Evolutionary conservation across 1,140 invertebrate genomes (phyloP), one percentile per base, ranked within the genome.

Genomic region (Drosophila pallidifrons): DNA sequence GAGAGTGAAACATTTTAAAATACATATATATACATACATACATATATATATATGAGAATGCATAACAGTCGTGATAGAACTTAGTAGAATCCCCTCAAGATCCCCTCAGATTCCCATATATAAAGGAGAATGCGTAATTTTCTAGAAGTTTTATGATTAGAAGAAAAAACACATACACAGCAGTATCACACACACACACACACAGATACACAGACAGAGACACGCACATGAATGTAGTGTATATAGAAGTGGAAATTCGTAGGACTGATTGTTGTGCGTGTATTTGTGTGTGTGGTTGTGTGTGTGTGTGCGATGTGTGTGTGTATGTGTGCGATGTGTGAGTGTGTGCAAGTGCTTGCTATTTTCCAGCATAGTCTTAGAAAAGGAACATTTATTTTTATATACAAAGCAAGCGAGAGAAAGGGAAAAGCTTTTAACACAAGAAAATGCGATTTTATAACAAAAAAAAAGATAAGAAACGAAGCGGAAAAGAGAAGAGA

Each of bases 111-210:
- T 25, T 35, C 16, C 15, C 7, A 46, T n/a, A 49, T 57, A 81
- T 57, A 67, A 25, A 41, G 10, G 25, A 67, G 66, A 55, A 52
- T 52, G 74, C 28, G 72, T 85, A 85, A 79, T 86, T 86, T 86
- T 86, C 82, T 86, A 86, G 78, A 87, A 87, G 55, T 87, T 87
- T 86, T 86, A 75, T 66, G 58, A 75, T 30, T 57, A 64, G 16
- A n/a, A 45, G 6, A 25, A 43, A 57, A 68, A 64, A 59, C 47
- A 46, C 58, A 57, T 15, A 43, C 66, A 28, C 20, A 58, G 13
- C 20, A 13, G 7, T 4, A 49, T 11, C 16, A 59, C 46, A 46
- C 65, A 59, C 46, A 54, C 35, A 52, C n/a, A 65, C 38, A 63
- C 35, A 47, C 15, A 46, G 0, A 38, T 3, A 38, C 10, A 38